Percentiles rank a stretch among this genome's conserved stretches.
Conservation (phyloP, 2,797 vertebrate genomes). For the Macrochelys suwanniensis region DNA sequence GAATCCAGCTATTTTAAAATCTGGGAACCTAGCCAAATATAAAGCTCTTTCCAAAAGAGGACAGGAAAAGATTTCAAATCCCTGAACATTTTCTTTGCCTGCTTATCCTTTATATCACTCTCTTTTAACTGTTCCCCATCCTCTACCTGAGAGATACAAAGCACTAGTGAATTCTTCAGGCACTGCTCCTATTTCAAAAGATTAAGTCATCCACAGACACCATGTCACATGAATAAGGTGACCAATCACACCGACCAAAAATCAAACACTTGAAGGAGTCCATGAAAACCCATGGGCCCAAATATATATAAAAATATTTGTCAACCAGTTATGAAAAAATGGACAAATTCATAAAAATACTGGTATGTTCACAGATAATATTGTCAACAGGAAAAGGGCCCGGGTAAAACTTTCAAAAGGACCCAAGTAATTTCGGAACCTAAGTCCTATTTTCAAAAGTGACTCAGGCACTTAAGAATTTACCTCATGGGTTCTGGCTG, state of each 20-base stretch:
- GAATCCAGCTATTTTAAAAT: not conserved
- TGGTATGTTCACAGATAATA: not conserved
- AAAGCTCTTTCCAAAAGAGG: not conserved
- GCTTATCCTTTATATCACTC: not conserved
- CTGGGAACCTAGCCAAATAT: not conserved
- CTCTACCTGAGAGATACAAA: not conserved
- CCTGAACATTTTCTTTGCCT: not conserved
- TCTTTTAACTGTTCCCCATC: not conserved
- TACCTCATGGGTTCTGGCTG: not conserved
- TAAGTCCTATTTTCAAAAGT: not conserved
- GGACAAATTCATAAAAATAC: not conserved
- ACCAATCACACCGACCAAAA: not conserved
- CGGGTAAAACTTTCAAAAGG: not conserved
- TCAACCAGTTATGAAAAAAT: not conserved
- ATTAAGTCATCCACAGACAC: not conserved
- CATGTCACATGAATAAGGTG: fast-evolving
- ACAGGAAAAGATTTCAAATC: not conserved
- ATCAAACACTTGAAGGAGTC: not conserved
- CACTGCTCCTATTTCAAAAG: not conserved
- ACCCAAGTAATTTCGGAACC: not conserved
- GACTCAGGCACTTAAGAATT: not conserved
- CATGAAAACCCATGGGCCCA: fast-evolving
- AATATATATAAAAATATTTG: not conserved
- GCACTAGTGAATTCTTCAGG: not conserved
- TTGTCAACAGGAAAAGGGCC: not conserved